Percentiles rank a stretch among this genome's conserved stretches.
phyloP scores from a whole-genome alignment of 2,888 invertebrate species.

The Diaperis boleti region DNA sequence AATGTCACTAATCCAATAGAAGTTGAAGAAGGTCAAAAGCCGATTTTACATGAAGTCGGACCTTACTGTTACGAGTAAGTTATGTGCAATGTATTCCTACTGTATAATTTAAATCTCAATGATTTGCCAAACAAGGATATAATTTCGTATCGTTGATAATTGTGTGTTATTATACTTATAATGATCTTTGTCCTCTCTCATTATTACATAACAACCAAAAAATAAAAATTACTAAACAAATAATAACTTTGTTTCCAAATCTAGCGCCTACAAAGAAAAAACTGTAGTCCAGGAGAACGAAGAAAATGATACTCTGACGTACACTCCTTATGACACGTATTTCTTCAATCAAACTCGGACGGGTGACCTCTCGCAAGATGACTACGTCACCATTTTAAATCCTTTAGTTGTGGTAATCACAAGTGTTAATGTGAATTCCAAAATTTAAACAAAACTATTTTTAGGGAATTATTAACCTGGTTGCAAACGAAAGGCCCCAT shows the following conservation, averaged over 20 bases:
- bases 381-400: constrained; percentile 78
- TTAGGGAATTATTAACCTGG: constrained; percentile 71
- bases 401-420: constrained; percentile 75
- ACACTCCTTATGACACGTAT: constrained; percentile 76
- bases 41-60: constrained; percentile 79
- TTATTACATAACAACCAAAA: constrained; percentile 20
- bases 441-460: constrained; percentile 39
- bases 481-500: constrained; percentile 74
- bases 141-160: constrained; percentile 17
- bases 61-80: constrained; percentile 84
- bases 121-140: constrained; percentile 14
- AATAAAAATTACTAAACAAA: not conserved
- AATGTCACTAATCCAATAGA: constrained; percentile 81
- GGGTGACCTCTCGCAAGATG: constrained; percentile 79
- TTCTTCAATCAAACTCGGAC: constrained; percentile 77
- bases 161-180: constrained; percentile 18
- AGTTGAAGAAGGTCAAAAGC: constrained; percentile 74
- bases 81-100: not conserved
- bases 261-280: constrained; percentile 88
- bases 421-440: constrained; percentile 11
- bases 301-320: constrained; percentile 80
- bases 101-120: constrained; percentile 26
- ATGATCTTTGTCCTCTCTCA: constrained; percentile 21
- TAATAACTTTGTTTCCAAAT: constrained; percentile 45
- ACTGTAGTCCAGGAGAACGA: constrained; percentile 79